Conservation (phyloP, 2,888 invertebrate species). For the Mactromeris polynyma region DNA sequence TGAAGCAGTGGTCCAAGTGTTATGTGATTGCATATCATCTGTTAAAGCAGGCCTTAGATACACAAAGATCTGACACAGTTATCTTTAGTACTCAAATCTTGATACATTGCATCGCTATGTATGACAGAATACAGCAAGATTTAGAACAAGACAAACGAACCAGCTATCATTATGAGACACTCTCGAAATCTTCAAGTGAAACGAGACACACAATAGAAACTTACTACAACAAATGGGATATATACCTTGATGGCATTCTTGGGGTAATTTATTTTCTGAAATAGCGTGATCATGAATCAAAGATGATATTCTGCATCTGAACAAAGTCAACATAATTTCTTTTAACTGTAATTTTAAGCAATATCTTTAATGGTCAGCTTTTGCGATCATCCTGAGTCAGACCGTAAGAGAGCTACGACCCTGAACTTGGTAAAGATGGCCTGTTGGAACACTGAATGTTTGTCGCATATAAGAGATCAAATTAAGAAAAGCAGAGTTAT, state of each 20-base stretch:
- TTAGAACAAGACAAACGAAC: neutral
- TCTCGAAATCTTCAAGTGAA: neutral
- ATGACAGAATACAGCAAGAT: constrained; percentile 14
- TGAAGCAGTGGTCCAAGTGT: constrained; percentile 23
- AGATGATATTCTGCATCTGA: neutral
- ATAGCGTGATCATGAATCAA: neutral
- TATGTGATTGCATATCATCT: constrained; percentile 17
- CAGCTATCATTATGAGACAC: neutral
- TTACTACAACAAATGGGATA: neutral
- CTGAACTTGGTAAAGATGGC: too few relatives aligned
- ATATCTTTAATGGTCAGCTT: too few relatives aligned
- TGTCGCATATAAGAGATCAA: too few relatives aligned
- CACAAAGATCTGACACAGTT: constrained; percentile 11
- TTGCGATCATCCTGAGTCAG: too few relatives aligned
- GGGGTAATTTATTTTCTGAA: neutral
- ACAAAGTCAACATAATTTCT: too few relatives aligned
- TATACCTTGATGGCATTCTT: constrained; percentile 16
- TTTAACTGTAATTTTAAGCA: too few relatives aligned
- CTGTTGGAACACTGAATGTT: too few relatives aligned
- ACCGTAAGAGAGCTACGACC: too few relatives aligned
- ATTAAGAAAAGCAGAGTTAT: too few relatives aligned
- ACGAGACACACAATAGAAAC: neutral
- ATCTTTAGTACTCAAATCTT: constrained; percentile 28
- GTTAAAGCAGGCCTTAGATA: neutral
- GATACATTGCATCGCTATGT: constrained; percentile 33